Conservation (phyloP, 2,888 invertebrate genomes). For the Hymenopus coronatus region DNA sequence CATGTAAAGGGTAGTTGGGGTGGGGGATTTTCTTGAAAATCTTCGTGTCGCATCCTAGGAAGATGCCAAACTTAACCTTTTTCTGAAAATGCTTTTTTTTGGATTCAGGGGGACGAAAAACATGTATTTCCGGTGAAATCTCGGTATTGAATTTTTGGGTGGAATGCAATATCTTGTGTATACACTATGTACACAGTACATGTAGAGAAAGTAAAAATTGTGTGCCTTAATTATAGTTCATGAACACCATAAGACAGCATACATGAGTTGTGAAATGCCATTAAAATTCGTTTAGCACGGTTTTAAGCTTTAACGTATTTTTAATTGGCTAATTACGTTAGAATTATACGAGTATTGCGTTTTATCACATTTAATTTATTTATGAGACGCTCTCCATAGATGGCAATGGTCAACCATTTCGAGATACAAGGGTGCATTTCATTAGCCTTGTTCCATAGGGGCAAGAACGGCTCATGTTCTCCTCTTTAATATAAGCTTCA, state of each 20-base stretch:
- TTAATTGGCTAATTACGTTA: conserved; percentile 16
- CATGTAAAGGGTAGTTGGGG: no score
- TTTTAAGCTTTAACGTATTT: conserved; percentile 1
- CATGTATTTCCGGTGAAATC: no score
- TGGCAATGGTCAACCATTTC: neutral
- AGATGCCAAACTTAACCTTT: no score
- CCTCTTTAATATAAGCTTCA: neutral
- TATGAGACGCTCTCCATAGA: neutral
- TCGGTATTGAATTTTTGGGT: no score
- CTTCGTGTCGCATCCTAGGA: no score
- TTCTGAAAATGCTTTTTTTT: no score
- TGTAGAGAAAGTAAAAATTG: no score
- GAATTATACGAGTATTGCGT: neutral
- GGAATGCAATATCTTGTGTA: no score
- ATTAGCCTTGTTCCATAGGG: neutral
- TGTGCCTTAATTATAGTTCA: neutral
- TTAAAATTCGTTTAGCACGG: neutral
- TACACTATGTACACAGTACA: no score
- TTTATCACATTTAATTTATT: conserved; percentile 9
- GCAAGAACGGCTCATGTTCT: neutral
- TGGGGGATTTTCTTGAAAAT: no score
- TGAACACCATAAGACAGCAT: neutral
- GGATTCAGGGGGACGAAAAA: no score
- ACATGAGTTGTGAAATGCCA: neutral
- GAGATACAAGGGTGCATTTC: conserved; percentile 3